Evolutionary conservation across 2,797 vertebrate genomes (phyloP).

Genomic region (Chelidonichthys spinosus): DNA sequence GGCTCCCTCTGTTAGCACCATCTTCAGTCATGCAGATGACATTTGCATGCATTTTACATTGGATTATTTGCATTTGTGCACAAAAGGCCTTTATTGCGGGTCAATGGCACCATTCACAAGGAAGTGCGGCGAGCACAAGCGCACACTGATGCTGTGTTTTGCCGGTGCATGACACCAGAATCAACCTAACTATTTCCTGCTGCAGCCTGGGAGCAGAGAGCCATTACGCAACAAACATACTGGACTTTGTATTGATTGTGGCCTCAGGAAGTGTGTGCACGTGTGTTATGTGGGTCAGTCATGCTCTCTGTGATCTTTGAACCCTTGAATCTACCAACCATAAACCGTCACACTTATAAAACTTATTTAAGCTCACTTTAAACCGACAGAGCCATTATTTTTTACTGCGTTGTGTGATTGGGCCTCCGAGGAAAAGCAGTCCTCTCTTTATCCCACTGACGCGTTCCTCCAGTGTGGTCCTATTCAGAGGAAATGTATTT

Average conservation of each 20-base stretch:
- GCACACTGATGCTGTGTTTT: conserved; percentile 10
- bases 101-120: conserved; percentile 40
- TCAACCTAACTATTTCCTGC: conserved; percentile 11
- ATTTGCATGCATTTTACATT: conserved; percentile 65
- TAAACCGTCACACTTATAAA: not conserved
- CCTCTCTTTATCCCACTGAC: not conserved
- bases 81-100: conserved; percentile 36
- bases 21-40: not conserved
- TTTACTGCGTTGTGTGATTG: not conserved
- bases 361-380: not conserved
- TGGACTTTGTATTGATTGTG: conserved; percentile 34
- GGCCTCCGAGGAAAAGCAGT: not conserved
- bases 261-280: not conserved
- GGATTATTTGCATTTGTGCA: conserved; percentile 38
- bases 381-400: not conserved
- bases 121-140: not conserved
- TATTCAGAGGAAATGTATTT: conserved; percentile 31
- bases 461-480: not conserved
- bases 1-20: not conserved
- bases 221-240: conserved; percentile 31
- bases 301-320: conserved; percentile 33
- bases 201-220: conserved; percentile 9
- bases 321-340: conserved; percentile 23
- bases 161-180: conserved; percentile 16
- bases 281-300: not conserved